Evolutionary conservation across 2,113 vertebrate genomes (phyloP), one percentile per base, ranked within the genome.

Genomic region (Philantomba maxwellii): DNA sequence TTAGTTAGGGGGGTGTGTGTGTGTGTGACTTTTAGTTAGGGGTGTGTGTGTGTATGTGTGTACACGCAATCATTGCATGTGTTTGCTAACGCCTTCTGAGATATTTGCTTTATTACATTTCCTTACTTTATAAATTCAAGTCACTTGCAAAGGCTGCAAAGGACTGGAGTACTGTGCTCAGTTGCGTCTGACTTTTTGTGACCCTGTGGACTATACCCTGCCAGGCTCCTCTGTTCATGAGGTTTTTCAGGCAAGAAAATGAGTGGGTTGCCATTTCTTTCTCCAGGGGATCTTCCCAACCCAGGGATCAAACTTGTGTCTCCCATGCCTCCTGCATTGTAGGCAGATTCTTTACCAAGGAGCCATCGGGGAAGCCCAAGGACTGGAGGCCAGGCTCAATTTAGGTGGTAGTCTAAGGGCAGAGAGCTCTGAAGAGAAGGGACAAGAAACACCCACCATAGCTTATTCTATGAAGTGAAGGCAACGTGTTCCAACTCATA

Each of bases 41-140:
- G 43, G 60, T 7, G 36, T 6, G 15, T 30, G 55, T 1, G 7
- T 15, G 36, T 6, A 10, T 23, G 45, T 1, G 5, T 15, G 23
- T 1, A 2, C 4, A 5, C 0, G 0, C 70, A 70, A 39, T 39
- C 1, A 0, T 39, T 70, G 66, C 66, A 39, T 70, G 53, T 28
- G n/a, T 55, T 47, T 12, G 19, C 45, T 25, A 19, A 82, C 12
- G 30, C 62, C 21, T 15, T 83, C 53, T 55, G 30, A 39, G 51
- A 43, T 33, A 62, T 30, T 9, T 43, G 64, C 16, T 19, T 73
- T 11, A 55, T 7, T 33, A 62, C 10, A 49, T 60, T 21, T 89
- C 47, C 7, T 90, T 5, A 77, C 33, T 87, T 66, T 16, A 86
- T 51, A 93, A 30, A 53, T 33, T 73, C 16, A 84, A 45, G 43